Evolutionary conservation across 2,797 vertebrate genomes (phyloP), one percentile per base, ranked within the genome.

Genomic region (Sylvia borin): DNA sequence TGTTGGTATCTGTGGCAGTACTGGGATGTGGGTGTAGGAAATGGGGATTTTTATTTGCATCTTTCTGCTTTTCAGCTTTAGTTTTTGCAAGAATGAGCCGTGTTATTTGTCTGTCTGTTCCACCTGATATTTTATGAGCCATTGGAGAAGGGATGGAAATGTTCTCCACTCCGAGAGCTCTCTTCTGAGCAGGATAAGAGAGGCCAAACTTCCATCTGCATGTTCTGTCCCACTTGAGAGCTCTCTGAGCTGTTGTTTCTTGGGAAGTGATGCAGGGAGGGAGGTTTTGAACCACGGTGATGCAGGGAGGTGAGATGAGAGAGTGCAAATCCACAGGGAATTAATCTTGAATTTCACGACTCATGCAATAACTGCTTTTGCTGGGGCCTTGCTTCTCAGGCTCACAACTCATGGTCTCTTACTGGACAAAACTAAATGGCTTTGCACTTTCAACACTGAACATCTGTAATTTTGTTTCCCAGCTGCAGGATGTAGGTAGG

Each of bases 181-280:
- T n/a, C 5, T 0, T 16, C 42, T 0, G 0, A 4, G 38, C 1
- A 1, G 60, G 34, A 4, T 16, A 27, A 45, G 47, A 38, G 80
- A n/a, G 72, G 9, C 32, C 42, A 7, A 3, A 47, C 16, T 26
- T 58, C 32, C 18, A 13, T 11, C 21, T 47, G n/a, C 25, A 8
- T 3, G 29, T 32, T 57, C 38, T n/a, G 43, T 11, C 19, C 72
- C 57, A 22, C 25, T 19, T 8, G 29, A 24, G 72, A 53, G 65
- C 79, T 40, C 57, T 82, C 57, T 5, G 65, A 45, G 57, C 42
- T 78, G 17, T 8, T 31, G 31, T 29, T 66, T n/a, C 43, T n/a
- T 22, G 84, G 54, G 45, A 34, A 53, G 13, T 4, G 7, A 2
- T 9, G 26, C 10, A 16, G 51, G 67, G 61, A 68, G 40, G 40